phyloP scores from a whole-genome alignment of 1,140 invertebrate genomes.

The Adelges cooleyi region DNA sequence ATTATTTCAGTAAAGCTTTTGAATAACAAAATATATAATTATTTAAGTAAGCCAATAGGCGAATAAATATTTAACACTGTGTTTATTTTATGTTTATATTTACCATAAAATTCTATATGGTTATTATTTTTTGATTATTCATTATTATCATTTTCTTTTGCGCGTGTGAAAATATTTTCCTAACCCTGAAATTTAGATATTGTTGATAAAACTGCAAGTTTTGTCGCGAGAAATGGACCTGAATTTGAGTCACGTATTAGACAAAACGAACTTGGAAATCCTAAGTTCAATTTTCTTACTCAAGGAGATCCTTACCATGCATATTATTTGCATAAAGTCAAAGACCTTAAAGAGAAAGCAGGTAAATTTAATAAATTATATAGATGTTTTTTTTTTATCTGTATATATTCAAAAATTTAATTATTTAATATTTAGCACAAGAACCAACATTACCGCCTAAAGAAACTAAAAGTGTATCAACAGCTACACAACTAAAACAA shows the following conservation, averaged over 20 bases:
- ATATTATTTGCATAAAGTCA: constrained; percentile 97
- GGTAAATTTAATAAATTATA: constrained; percentile 39
- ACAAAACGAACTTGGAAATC: constrained; percentile 93
- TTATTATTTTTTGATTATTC: not conserved
- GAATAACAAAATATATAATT: too few relatives aligned
- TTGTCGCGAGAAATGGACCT: constrained; percentile 95
- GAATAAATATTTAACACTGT: too few relatives aligned
- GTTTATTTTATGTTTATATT: too few relatives aligned
- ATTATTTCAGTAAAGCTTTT: too few relatives aligned
- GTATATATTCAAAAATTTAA: not conserved
- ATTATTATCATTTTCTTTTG: not conserved
- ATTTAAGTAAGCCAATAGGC: too few relatives aligned
- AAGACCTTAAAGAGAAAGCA: constrained; percentile 88
- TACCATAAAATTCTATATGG: too few relatives aligned
- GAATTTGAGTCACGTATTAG: constrained; percentile 95
- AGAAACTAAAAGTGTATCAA: constrained; percentile 41
- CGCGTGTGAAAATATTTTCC: constrained; percentile 3
- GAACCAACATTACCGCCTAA: constrained; percentile 31
- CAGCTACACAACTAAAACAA: constrained; percentile 68
- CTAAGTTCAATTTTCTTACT: constrained; percentile 97
- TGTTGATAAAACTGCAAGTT: constrained; percentile 96
- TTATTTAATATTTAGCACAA: constrained; percentile 12
- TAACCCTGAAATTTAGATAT: constrained; percentile 59
- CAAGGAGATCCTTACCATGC: constrained; percentile 95
- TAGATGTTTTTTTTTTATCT: constrained; percentile 10